Evolutionary conservation across 2,797 vertebrate species (phyloP).

Genomic region (Pelobates cultripes): DNA sequence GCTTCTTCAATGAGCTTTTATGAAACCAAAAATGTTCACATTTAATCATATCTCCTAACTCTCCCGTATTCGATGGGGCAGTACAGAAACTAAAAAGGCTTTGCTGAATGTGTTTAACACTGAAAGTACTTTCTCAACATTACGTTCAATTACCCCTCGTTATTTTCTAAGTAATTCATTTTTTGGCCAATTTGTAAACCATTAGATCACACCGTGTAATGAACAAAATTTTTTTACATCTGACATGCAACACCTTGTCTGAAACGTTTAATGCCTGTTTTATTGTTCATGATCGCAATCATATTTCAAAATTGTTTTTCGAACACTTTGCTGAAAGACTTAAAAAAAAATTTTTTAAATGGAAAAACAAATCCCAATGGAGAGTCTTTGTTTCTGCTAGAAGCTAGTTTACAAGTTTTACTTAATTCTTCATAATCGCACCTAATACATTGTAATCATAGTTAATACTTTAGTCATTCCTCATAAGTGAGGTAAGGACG

Average conservation of each 20-base stretch:
- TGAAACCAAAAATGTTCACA: no score
- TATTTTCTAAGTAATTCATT: not conserved
- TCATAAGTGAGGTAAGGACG: constrained; percentile 21
- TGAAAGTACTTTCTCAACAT: no score
- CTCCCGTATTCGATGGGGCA: no score
- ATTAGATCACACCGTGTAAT: not conserved
- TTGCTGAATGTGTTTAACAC: no score
- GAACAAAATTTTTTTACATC: not conserved
- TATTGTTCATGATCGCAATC: not conserved
- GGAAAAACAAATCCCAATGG: no score
- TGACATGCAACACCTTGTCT: constrained; percentile 26
- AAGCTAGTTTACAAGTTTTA: constrained; percentile 1
- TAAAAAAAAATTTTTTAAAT: not conserved
- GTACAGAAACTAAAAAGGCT: no score
- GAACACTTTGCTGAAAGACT: not conserved
- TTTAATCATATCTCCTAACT: no score
- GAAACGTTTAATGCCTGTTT: constrained; percentile 3
- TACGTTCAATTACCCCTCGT: no score
- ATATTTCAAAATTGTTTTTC: not conserved
- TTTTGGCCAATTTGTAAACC: not conserved
- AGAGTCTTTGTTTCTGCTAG: not conserved
- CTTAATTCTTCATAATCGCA: constrained; percentile 20
- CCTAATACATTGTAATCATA: constrained; percentile 16
- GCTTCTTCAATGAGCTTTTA: no score
- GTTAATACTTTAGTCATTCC: constrained; percentile 17